Base-by-base conservation (phyloP, 1,140 invertebrate genomes). In the Pentalonia nigronervosa region DNA sequence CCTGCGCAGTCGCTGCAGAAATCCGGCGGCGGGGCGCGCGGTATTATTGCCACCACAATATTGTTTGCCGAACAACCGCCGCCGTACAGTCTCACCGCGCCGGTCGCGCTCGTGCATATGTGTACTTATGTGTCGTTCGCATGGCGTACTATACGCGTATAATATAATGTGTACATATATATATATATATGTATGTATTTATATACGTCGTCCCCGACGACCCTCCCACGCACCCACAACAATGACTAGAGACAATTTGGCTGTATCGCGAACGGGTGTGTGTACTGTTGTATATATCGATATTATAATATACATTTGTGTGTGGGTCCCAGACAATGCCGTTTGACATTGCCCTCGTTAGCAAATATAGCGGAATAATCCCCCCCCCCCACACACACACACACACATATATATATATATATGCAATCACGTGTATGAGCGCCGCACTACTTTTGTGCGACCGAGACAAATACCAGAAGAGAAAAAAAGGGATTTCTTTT, bases 321-420 rank as follows among this genome's bases (percentile, higher is more conserved):
- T 48, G 76, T 30, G 89, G 53, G 89, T 41, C n/a, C 81, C 91
- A 56, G 84, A 86, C 91, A 93, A 93, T 86, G 34, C 91, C 81
- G 91, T 93, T 93, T 93, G 91, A 86, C 81, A 84, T 83, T 86
- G 91, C 91, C 91, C 91, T 93, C 76, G 91, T 93, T 93, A 93
- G 91, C 91, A 93, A 93, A 93, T 93, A 93, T 56, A 86, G 91
- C 91, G 91, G 48, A 93, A 93, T 93, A 93, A 93, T 86, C 91
- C 91, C n/a, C n/a, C n/a, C n/a, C n/a, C n/a, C n/a, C n/a, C n/a
- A n/a, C n/a, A n/a, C n/a, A n/a, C n/a, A n/a, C n/a, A n/a, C n/a
- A n/a, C n/a, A n/a, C n/a, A n/a, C n/a, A n/a, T n/a, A n/a, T n/a
- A n/a, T 50, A 50, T 17, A 20, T 50, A 20, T 50, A 21, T 48